Conservation (phyloP, 2,797 vertebrate species). For the Fringilla coelebs region DNA sequence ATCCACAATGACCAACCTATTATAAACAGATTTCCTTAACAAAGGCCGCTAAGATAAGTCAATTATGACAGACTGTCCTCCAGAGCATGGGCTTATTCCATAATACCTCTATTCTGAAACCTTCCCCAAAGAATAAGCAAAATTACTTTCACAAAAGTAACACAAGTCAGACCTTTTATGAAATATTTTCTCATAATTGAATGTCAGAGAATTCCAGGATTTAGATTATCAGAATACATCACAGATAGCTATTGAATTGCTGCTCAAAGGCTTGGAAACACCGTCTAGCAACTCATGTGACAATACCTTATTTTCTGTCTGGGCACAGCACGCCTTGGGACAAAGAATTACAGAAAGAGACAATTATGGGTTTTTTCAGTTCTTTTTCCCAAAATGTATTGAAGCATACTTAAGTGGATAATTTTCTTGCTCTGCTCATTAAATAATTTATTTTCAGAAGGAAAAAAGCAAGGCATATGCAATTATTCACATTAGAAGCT, state of each 20-base stretch:
- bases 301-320: neutral
- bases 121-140: neutral
- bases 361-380: neutral
- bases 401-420: neutral
- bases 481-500: neutral
- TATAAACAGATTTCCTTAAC: neutral
- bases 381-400: neutral
- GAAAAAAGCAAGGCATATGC: neutral
- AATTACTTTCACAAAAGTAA: neutral
- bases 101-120: neutral
- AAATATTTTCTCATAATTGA: neutral
- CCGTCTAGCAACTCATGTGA: neutral
- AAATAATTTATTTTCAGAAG: neutral
- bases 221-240: neutral
- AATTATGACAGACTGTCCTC: neutral
- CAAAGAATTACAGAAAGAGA: neutral
- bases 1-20: neutral
- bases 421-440: neutral
- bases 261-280: neutral
- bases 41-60: neutral
- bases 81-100: neutral
- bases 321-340: neutral
- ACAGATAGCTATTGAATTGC: neutral
- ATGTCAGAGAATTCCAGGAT: neutral
- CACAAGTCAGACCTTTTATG: neutral